phyloP scores from a whole-genome alignment of 2,888 invertebrate genomes.

The Podabrus alpinus region DNA sequence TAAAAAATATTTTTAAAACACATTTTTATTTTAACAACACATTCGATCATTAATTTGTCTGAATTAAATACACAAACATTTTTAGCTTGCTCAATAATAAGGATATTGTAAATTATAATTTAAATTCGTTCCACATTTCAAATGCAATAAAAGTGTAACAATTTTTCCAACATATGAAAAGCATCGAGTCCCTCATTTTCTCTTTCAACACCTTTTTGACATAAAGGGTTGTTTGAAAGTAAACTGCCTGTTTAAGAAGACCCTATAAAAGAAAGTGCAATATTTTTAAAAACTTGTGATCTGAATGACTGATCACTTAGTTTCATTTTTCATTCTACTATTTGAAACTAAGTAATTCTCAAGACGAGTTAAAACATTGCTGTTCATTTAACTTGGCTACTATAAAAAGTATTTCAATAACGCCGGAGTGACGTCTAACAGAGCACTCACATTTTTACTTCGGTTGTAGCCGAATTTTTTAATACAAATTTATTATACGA shows the following conservation, averaged over 20 bases:
- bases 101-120: not conserved
- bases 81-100: not conserved
- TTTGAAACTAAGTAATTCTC: not conserved
- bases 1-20: not conserved
- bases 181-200: not conserved
- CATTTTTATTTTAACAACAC: not conserved
- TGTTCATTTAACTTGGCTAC: not conserved
- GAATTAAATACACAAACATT: not conserved
- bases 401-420: not conserved
- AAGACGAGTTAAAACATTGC: not conserved
- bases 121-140: not conserved
- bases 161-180: not conserved
- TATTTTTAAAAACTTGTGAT: not conserved
- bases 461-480: not conserved
- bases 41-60: not conserved
- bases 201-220: not conserved
- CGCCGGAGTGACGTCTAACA: not conserved
- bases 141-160: not conserved
- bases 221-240: not conserved
- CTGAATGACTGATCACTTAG: not conserved
- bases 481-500: not conserved
- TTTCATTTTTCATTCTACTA: not conserved
- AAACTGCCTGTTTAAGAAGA: not conserved
- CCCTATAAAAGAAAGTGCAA: not conserved
- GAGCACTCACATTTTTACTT: not conserved